Conservation (phyloP, 2,888 invertebrate genomes). For the Xanthia icteritia region DNA sequence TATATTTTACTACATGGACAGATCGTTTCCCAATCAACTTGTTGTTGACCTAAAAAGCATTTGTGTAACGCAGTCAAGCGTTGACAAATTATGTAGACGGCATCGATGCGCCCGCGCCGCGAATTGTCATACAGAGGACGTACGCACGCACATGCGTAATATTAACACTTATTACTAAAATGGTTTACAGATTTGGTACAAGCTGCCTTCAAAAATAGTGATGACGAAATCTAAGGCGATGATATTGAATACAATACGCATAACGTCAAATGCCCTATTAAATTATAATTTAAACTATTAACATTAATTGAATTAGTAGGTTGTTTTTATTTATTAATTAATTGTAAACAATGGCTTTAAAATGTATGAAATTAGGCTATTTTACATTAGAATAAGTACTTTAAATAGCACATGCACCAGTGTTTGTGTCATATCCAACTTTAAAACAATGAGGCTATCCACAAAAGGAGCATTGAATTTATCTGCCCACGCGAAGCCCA, state of each 20-base stretch:
- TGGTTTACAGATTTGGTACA: conserved; percentile 9
- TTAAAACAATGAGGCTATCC: conserved; percentile 75
- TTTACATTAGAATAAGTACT: conserved; percentile 17
- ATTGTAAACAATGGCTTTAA: conserved; percentile 38
- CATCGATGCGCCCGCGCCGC: conserved; percentile 77
- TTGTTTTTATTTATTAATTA: neutral
- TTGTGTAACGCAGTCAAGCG: conserved; percentile 87
- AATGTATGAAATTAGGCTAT: conserved; percentile 20
- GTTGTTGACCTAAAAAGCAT: conserved; percentile 88
- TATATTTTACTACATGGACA: conserved; percentile 89
- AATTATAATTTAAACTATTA: conserved; percentile 30
- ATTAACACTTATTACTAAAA: conserved; percentile 26
- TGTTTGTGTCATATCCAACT: conserved; percentile 56
- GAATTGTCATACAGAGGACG: conserved; percentile 73
- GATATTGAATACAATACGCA: conserved; percentile 47
- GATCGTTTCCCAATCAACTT: conserved; percentile 90
- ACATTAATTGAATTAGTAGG: conserved; percentile 27
- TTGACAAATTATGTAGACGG: conserved; percentile 86
- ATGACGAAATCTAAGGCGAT: conserved; percentile 23
- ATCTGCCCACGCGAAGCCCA: conserved; percentile 80
- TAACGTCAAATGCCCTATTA: conserved; percentile 13
- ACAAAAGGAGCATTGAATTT: conserved; percentile 75
- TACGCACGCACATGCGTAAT: conserved; percentile 51
- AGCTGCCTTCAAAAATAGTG: neutral
- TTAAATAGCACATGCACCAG: conserved; percentile 18